Evolutionary conservation across 2,888 invertebrate genomes (phyloP), one percentile per base, ranked within the genome.

Genomic region (Heteromyza rotundicornis): DNA sequence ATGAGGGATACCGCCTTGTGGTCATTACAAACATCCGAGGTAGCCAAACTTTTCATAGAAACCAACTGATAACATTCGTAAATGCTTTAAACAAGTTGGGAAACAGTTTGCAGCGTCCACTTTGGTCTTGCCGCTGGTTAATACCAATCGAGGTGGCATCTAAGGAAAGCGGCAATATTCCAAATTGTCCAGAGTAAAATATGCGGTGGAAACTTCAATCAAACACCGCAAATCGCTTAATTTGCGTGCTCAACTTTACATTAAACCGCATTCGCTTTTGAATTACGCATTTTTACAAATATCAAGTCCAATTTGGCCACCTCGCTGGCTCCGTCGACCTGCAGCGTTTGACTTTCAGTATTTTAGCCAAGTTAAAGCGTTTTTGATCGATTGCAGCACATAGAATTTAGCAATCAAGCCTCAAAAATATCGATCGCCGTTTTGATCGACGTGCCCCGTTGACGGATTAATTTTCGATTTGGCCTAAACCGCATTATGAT

Each of bases 381-480:
- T 2, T 17, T 47, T 47, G 47, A 47, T 47, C 20, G 47, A 47
- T 47, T 5, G 27, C 27, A 27, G 27, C 27, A n/a, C n/a, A 27
- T 27, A 27, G 49, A 51, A 24, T 51, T 51, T 51, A 14, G 51
- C 51, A 51, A 51, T 51, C 51, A 19, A 16, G n/a, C 20, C 50
- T 50, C 52, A 19, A 14, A 27, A 27, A 17, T 52, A 27, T 52
- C 32, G 52, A 24, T 52, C 35, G 32, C 20, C 35, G 17, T 7
- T 3, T 2, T 35, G 53, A 53, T 53, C 53, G 53, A 53, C 53
- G 53, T 35, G 53, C 19, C 8, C 10, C 53, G 19, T 35, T 53
- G 53, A 53, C 53, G 53, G 53, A 53, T 53, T 53, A 53, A 53
- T 53, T 53, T 20, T 53, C 53, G 22, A 53, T 53, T 53, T 53